Percentiles rank a stretch among this genome's conserved stretches.
phyloP scores from a whole-genome alignment of 2,797 vertebrate species.

The Poecilia velifera region DNA sequence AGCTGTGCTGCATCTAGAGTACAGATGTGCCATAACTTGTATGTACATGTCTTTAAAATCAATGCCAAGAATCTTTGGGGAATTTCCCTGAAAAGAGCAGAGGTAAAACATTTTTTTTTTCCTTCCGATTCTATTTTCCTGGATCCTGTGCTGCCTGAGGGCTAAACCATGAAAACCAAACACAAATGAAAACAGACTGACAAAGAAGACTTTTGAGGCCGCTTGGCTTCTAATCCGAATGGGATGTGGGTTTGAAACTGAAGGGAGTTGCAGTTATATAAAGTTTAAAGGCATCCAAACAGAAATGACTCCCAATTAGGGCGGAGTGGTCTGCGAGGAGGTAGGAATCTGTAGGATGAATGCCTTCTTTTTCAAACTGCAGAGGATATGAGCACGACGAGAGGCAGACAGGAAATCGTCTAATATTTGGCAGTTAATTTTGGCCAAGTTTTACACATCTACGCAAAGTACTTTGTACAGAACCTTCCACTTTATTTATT shows the following conservation, averaged over 20 bases:
- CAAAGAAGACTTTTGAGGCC: slow-evolving; percentile 71
- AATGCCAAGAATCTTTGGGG: slow-evolving; percentile 54
- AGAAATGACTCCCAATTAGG: slow-evolving; percentile 6
- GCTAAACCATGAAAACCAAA: slow-evolving; percentile 66
- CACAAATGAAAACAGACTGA: slow-evolving; percentile 68
- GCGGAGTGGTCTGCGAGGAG: slow-evolving; percentile 13
- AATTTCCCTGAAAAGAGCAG: slow-evolving; percentile 65
- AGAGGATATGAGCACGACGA: slow-evolving; percentile 31
- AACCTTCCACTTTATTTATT: slow-evolving; percentile 43
- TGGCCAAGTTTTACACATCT: slow-evolving; percentile 39
- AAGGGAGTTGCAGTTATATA: slow-evolving; percentile 47
- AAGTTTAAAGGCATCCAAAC: slow-evolving; percentile 46
- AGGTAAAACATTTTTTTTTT: slow-evolving; percentile 53
- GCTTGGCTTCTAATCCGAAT: slow-evolving; percentile 60
- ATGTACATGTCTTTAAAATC: slow-evolving; percentile 39
- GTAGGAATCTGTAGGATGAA: slow-evolving; percentile 41
- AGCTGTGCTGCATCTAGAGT: slow-evolving; percentile 10
- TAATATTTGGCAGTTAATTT: slow-evolving; percentile 51
- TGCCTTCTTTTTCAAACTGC: slow-evolving; percentile 27
- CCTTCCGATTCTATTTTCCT: slow-evolving; percentile 61
- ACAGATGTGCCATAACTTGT: slow-evolving; percentile 37
- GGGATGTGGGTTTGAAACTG: slow-evolving; percentile 73
- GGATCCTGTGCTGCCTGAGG: slow-evolving; percentile 57
- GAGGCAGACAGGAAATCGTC: slow-evolving; percentile 41
- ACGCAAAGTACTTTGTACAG: slow-evolving; percentile 21